Conservation (phyloP, 2,888 invertebrate genomes). For the Heteromyza rotundicornis region DNA sequence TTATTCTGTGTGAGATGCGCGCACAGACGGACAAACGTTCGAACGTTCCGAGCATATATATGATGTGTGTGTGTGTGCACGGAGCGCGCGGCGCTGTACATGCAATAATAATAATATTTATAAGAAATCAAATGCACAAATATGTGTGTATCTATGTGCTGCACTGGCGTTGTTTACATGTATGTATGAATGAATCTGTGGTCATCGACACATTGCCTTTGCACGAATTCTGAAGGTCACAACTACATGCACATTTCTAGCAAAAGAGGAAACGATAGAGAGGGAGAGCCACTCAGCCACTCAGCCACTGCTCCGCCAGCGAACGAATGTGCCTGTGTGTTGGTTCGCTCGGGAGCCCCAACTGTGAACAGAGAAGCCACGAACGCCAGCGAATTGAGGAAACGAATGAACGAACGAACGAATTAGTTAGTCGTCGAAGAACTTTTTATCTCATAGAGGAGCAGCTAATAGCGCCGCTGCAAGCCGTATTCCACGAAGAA, state of each 20-base stretch:
- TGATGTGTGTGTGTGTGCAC: not conserved
- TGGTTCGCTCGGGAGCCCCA: not conserved
- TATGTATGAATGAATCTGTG: slow-evolving; percentile 56
- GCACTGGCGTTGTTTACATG: slow-evolving; percentile 25
- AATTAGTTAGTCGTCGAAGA: no score
- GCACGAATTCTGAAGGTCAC: slow-evolving; percentile 65
- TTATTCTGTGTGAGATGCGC: no score
- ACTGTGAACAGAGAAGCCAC: no score
- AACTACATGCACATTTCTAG: slow-evolving; percentile 52
- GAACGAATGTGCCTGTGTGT: not conserved
- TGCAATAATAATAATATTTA: not conserved
- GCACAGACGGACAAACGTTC: not conserved
- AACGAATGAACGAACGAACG: no score
- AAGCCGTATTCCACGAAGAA: no score
- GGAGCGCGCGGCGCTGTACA: not conserved
- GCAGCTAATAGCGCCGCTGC: no score
- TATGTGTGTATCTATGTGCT: slow-evolving; percentile 24
- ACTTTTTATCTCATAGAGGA: no score
- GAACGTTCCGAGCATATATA: not conserved
- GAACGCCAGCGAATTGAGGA: no score
- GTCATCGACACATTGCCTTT: slow-evolving; percentile 66
- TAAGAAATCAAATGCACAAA: slow-evolving; percentile 23
- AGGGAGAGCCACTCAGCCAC: slow-evolving; percentile 15
- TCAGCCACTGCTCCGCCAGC: slow-evolving; percentile 30
- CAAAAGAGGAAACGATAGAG: slow-evolving; percentile 30